Conservation (phyloP, 37 sponge, comb jelly and placozoan genomes). For the Lycopodina hypogea region DNA sequence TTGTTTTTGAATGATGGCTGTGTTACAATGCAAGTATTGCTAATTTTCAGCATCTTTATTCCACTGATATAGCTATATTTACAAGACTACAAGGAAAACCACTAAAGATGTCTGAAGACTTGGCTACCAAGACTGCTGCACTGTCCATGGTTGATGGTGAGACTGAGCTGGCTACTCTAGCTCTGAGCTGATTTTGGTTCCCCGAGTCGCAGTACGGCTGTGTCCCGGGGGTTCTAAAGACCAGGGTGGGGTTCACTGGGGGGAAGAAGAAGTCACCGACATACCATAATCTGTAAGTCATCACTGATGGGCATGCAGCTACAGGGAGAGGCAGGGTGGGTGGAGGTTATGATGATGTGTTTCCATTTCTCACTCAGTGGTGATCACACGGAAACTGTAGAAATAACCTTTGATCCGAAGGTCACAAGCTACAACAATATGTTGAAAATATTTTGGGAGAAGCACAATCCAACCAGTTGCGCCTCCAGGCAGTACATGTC, state of each 20-base stretch:
- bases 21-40: no score
- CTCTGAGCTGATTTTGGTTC: constrained; percentile 99
- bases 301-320: not conserved
- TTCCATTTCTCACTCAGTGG: constrained; percentile 78
- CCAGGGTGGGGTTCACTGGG: constrained; percentile 94
- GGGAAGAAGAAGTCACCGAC: constrained; percentile 86
- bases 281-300: constrained; percentile 88
- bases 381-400: constrained; percentile 94
- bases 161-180: constrained; percentile 81
- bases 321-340: not conserved
- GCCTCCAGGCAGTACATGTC: constrained; percentile 96
- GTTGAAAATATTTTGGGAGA: constrained; percentile 90
- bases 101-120: no score
- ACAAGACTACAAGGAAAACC: no score
- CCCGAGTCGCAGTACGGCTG: constrained; percentile 99
- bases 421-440: constrained; percentile 59
- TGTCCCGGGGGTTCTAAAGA: constrained; percentile 87
- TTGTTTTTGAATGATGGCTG: no score
- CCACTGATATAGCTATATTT: no score
- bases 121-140: not conserved
- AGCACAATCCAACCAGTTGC: constrained; percentile 85
- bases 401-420: constrained; percentile 81
- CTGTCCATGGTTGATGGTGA: constrained; percentile 3
- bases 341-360: not conserved
- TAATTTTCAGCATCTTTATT: no score